These are phyloP conservation scores for Schizopygopsis malacanthus DNA, from an alignment of 2,797 vertebrate species.

Conservation along the genomic window DNA sequence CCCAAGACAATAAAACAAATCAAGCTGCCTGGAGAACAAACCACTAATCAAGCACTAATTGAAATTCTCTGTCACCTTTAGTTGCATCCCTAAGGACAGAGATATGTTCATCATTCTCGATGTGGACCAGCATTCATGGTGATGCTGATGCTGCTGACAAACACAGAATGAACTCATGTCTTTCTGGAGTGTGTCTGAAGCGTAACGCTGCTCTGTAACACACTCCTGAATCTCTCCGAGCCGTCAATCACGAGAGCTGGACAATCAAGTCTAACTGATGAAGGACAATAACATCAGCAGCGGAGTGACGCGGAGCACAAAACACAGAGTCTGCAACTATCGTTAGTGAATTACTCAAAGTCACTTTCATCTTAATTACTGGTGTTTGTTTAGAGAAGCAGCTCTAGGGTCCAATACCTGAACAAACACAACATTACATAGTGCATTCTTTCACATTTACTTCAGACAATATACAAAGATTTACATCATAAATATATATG, in stretches of 20 bases:
- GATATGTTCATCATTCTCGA: background rate
- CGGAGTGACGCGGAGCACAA: background rate
- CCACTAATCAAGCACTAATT: conserved; percentile 63
- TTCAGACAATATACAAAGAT: background rate
- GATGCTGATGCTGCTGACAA: conserved; percentile 30
- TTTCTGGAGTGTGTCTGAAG: conserved; percentile 40
- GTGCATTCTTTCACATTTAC: background rate
- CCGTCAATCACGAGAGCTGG: background rate
- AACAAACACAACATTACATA: background rate
- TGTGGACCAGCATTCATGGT: background rate
- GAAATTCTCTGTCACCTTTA: conserved; percentile 66
- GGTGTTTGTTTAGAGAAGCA: background rate
- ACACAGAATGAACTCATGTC: conserved; percentile 54
- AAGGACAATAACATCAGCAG: conserved; percentile 15
- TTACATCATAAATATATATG: background rate
- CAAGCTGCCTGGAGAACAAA: conserved; percentile 72
- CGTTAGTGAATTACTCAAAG: background rate
- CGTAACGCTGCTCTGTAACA: conserved; percentile 37
- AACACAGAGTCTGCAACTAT: conserved; percentile 16
- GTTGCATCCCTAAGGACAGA: conserved; percentile 57
- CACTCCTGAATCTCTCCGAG: conserved; percentile 22
- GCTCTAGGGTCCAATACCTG: background rate
- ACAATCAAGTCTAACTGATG: conserved; percentile 35
- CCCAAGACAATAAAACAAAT: background rate
- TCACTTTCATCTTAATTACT: conserved; percentile 35